These are phyloP conservation scores for Rhodeus uyekii DNA, from an alignment of 2,797 vertebrate genomes.

Conservation along the genomic window DNA sequence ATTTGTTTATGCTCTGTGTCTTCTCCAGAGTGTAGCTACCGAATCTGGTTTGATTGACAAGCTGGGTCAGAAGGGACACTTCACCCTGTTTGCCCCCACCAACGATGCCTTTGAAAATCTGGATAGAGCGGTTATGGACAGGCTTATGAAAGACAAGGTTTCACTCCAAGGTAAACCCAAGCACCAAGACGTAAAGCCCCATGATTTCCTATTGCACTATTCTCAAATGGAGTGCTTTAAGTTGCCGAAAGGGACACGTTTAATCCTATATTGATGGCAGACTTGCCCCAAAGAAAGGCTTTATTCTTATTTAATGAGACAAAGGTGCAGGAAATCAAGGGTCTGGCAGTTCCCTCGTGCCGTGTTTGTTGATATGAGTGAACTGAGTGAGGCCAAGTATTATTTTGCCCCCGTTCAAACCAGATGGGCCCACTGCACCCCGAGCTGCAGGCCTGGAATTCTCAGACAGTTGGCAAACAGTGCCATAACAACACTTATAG, in stretches of 20 bases:
- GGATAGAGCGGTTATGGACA: slow-evolving; percentile 81
- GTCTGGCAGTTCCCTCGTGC: slow-evolving; percentile 27
- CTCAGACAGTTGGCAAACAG: slow-evolving; percentile 59
- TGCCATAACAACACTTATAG: slow-evolving; percentile 47
- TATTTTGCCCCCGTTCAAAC: slow-evolving; percentile 58
- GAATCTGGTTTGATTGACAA: slow-evolving; percentile 80
- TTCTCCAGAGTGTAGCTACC: slow-evolving; percentile 78
- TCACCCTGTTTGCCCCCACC: slow-evolving; percentile 94
- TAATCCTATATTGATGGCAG: slow-evolving; percentile 37
- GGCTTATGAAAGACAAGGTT: slow-evolving; percentile 85
- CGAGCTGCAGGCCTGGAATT: slow-evolving; percentile 45
- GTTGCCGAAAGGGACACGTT: neutral
- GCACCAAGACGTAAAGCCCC: neutral
- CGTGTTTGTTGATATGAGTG: slow-evolving; percentile 52
- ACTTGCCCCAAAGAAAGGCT: slow-evolving; percentile 31
- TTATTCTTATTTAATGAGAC: slow-evolving; percentile 55
- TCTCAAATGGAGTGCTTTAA: slow-evolving; percentile 19
- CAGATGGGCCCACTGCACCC: slow-evolving; percentile 63
- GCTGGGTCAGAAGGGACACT: slow-evolving; percentile 87
- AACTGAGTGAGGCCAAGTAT: slow-evolving; percentile 37
- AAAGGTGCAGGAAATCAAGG: slow-evolving; percentile 51
- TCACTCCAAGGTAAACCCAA: slow-evolving; percentile 84
- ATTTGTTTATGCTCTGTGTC: neutral
- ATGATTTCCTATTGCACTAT: slow-evolving; percentile 22
- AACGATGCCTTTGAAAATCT: slow-evolving; percentile 91